Base-by-base conservation (phyloP, 2,113 vertebrate species). In the Origma solitaria region DNA sequence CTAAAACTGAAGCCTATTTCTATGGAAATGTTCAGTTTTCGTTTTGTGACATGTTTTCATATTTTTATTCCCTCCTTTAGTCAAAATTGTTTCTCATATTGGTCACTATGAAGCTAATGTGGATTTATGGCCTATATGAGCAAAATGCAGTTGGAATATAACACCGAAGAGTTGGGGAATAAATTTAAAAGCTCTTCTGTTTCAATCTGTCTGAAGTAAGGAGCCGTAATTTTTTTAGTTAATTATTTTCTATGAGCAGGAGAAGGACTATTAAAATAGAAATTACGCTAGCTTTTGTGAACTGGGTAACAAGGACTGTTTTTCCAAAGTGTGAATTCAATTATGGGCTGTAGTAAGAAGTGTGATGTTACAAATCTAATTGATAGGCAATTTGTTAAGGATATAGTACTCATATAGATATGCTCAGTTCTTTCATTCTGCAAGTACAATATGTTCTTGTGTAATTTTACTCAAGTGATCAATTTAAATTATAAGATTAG, bases 281-380 rank as follows among this genome's bases (percentile, higher is more conserved):
- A 90, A 51, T 82, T 61, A 54, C 20, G 24, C 15, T 73, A n/a
- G 50, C 23, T 78, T 95, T 93, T 78, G 30, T 79, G 37, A 70
- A 75, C 75, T 86, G 61, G 56, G 5, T 93, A 77, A 50, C 65
- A 60, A 23, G 24, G 38, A 77, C 24, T 49, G 44, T 75, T 93
- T 85, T 87, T 86, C 71, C 25, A 10, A 86, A 83, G 56, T 78
- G 92, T 88, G 80, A 93, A 75, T 90, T 94, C 64, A 84, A 20
- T 91, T 93, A 71, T 3, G 13, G 68, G 37, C 76, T 92, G 64
- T 49, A 90, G 71, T 78, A 71, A 83, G 75, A 79, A 93, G 54
- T 70, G 64, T 80, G 90, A 86, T 86, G 61, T 53, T 92, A 76
- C 78, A 82, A 90, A 94, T 79, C 82, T 93, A 80, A 95, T 75